Conservation (phyloP, 37 sponge, comb jelly and placozoan genomes). For the Oscarella lobularis region DNA sequence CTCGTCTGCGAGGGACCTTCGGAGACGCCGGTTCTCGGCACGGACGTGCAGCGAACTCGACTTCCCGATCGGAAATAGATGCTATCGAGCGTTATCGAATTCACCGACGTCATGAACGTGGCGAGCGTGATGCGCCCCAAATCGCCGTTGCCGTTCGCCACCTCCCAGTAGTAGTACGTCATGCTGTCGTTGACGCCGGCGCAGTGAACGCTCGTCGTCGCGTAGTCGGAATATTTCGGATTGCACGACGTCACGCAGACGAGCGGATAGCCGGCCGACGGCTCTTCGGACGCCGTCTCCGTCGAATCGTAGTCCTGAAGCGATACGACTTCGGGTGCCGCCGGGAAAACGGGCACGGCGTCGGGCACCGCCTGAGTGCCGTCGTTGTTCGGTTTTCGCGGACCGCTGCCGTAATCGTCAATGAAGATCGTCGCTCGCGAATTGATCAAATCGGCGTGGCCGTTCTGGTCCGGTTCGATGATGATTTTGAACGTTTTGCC, state of each 20-base stretch:
- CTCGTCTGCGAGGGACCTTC: background rate
- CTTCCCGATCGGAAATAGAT: background rate
- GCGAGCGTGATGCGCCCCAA: background rate
- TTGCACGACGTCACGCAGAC: background rate
- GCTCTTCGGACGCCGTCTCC: background rate
- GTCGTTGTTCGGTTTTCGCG: background rate
- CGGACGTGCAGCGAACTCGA: background rate
- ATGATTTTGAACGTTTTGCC: background rate
- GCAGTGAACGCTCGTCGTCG: background rate
- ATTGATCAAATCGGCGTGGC: background rate
- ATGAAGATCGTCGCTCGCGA: background rate
- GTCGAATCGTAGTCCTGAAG: background rate
- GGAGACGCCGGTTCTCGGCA: background rate
- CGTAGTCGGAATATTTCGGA: background rate
- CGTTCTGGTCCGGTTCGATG: background rate
- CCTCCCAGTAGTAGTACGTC: background rate
- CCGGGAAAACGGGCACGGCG: background rate
- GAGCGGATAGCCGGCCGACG: background rate
- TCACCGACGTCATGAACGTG: background rate
- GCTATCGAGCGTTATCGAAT: background rate
- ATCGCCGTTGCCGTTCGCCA: background rate
- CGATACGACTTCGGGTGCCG: background rate
- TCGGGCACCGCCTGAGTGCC: no score
- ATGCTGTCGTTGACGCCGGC: background rate
- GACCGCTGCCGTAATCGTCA: background rate